These are phyloP conservation scores for Tinamus major DNA, from an alignment of 2,797 vertebrate species.

Conservation along the genomic window DNA sequence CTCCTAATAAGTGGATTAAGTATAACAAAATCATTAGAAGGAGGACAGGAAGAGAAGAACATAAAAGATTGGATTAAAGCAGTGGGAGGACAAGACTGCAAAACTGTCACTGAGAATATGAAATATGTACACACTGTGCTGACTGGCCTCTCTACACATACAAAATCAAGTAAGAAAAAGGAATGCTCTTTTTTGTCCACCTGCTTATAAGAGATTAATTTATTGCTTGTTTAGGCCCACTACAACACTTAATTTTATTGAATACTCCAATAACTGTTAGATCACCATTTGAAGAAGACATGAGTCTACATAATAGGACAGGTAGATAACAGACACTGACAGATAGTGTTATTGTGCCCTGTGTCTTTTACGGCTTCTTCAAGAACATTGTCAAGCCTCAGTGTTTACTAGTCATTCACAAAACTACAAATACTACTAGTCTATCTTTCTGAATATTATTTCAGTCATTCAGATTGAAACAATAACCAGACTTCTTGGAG, in stretches of 20 bases:
- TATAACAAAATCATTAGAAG: background rate
- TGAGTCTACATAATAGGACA: background rate
- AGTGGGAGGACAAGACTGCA: conserved; percentile 7
- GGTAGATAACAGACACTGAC: conserved; percentile 5
- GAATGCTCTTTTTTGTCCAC: background rate
- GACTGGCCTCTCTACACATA: background rate
- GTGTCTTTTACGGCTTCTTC: background rate
- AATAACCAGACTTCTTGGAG: background rate
- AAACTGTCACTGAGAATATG: conserved; percentile 4
- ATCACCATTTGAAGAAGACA: background rate
- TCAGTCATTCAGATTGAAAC: background rate
- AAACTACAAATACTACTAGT: background rate
- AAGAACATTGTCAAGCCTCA: background rate
- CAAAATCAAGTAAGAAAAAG: conserved; percentile 19
- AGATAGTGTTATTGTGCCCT: background rate
- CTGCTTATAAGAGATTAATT: background rate
- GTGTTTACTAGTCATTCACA: background rate
- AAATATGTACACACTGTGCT: background rate
- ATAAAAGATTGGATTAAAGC: conserved; percentile 8
- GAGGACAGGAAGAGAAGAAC: background rate
- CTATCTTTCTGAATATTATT: background rate
- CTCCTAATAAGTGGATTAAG: background rate
- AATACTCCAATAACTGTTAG: conserved; percentile 18
- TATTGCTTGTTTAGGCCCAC: conserved; percentile 3
- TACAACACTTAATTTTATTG: conserved; percentile 31